These are phyloP conservation scores for Myodes glareolus DNA, from an alignment of 2,113 vertebrate species.

Conservation along the genomic window DNA sequence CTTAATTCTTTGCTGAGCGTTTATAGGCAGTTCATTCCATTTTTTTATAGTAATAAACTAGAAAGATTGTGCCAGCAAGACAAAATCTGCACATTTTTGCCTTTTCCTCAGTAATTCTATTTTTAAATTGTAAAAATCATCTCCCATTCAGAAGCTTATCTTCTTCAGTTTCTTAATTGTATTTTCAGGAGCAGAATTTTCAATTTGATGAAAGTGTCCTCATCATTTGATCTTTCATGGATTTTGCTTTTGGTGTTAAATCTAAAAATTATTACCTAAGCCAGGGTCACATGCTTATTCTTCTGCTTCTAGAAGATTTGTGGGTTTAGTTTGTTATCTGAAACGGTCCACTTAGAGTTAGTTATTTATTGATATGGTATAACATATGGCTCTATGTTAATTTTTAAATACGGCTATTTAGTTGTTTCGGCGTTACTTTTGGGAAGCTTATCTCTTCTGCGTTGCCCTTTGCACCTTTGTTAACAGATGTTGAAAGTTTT, in stretches of 20 bases:
- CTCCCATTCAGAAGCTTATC: constrained; percentile 1
- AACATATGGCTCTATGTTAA: not conserved
- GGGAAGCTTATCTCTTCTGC: not conserved
- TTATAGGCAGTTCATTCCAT: constrained; percentile 9
- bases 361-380: constrained; percentile 1
- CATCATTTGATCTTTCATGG: constrained; percentile 1
- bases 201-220: not conserved
- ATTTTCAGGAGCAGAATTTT: constrained; percentile 22
- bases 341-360: not conserved
- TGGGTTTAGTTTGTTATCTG: not conserved
- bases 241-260: constrained; percentile 19
- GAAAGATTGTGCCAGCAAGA: constrained; percentile 37
- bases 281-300: not conserved
- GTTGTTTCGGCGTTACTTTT: not conserved
- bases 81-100: constrained; percentile 45
- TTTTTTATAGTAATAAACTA: constrained; percentile 34
- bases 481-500: not conserved
- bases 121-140: constrained; percentile 59
- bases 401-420: not conserved
- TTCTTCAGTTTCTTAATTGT: constrained; percentile 24
- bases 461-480: not conserved
- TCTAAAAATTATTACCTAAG: constrained; percentile 4
- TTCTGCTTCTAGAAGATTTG: not conserved
- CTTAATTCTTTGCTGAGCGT: constrained; percentile 13
- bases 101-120: constrained; percentile 55